Base-by-base conservation (phyloP, 2,888 invertebrate genomes). In the Coremacera marginata region DNA sequence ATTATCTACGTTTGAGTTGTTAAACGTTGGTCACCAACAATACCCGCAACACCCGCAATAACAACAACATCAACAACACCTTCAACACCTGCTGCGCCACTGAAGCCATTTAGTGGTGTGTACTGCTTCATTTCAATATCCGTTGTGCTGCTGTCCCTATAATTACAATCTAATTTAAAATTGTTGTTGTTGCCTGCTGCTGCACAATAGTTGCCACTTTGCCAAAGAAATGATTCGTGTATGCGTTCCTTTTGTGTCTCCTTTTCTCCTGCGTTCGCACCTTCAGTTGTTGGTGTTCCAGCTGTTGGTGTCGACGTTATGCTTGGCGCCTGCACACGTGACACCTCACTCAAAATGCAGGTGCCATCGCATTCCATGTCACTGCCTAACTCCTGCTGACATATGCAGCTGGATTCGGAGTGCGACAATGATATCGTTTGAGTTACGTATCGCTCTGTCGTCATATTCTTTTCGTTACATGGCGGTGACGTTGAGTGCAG, bases 341-440 rank as follows among this genome's bases (percentile, higher is more conserved):
- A 84, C 19, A 86, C 87, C 75, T 86, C 87, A 77, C 84, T 87
- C 31, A 87, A 81, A 68, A 86, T 87, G 71, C 86, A 86, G 37
- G 87, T 85, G 51, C 86, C 85, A 70, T 86, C 86, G 60, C 87
- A 86, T 77, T 85, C 85, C 3, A 83, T 84, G 16, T 82, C 83
- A 63, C 86, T 85, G 9, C 86, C 86, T 31, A 86, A 82, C 74
- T 86, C 87, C 80, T 86, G 83, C 9, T 83, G 86, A 71, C 87
- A 86, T 77, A 87, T 84, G 76, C 87, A 86, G 52, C 84, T 82
- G 1, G 83, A 82, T 55, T 84, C 82, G 4, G 80, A 79, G 3
- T 16, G 16, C 14, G 11, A 22, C 19, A 81, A 81, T 79, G 82
- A 34, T 22, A 80, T 81, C 79, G 82, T 31, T 65, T 77, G 19